Conservation (phyloP, 2,797 vertebrate species). For the Spea hammondii region DNA sequence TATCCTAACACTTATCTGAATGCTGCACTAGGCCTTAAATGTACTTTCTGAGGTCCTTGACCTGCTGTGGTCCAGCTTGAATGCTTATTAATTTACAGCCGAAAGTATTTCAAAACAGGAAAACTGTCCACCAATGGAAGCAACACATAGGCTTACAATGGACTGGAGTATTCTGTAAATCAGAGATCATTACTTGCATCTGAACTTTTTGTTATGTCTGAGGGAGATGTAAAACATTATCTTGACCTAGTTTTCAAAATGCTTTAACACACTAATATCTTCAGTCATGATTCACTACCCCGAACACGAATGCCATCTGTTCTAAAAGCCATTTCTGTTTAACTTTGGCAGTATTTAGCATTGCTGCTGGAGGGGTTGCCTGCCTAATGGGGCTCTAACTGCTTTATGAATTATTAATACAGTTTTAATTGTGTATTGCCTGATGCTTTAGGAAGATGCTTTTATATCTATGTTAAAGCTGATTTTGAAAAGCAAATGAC, state of each 20-base stretch:
- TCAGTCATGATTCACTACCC: slow-evolving; percentile 33
- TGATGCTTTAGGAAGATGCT: slow-evolving; percentile 32
- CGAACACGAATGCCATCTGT: slow-evolving; percentile 44
- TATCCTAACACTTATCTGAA: no score
- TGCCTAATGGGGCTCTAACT: slow-evolving; percentile 50
- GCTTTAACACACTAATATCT: slow-evolving; percentile 44
- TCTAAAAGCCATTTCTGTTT: slow-evolving; percentile 44
- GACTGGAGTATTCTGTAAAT: not conserved
- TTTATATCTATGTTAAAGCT: slow-evolving; percentile 42
- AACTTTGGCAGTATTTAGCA: slow-evolving; percentile 22
- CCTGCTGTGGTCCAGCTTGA: no score
- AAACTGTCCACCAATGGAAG: no score
- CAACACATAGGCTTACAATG: no score
- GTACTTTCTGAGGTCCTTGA: no score
- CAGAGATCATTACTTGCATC: not conserved
- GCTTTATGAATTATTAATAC: slow-evolving; percentile 51
- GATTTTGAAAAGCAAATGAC: slow-evolving; percentile 33
- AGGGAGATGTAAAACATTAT: slow-evolving; percentile 25
- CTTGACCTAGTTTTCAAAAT: slow-evolving; percentile 42
- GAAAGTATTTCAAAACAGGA: no score
- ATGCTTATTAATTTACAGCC: no score
- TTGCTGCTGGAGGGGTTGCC: slow-evolving; percentile 37
- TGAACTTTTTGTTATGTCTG: not conserved
- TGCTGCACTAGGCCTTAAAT: no score
- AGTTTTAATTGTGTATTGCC: slow-evolving; percentile 50